Conservation (phyloP, 2,797 vertebrate genomes). For the Carcharodon carcharias region DNA sequence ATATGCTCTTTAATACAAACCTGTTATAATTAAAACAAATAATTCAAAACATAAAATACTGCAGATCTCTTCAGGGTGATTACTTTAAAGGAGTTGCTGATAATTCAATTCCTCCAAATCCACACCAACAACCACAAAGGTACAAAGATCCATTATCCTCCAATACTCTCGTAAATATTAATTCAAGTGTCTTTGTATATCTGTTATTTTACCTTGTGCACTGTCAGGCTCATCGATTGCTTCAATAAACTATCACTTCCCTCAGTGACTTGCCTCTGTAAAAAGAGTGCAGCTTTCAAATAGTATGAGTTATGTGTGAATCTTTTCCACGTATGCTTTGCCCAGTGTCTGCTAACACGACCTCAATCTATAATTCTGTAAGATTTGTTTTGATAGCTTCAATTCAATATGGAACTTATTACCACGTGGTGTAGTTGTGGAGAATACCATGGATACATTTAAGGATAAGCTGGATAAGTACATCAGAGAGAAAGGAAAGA, state of each 20-base stretch:
- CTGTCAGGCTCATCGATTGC: background rate
- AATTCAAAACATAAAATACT: background rate
- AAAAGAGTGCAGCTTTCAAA: too few relatives aligned
- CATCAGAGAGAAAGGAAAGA: background rate
- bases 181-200: background rate
- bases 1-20: background rate
- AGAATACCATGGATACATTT: background rate
- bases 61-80: background rate
- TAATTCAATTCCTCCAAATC: background rate
- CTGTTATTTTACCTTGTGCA: background rate
- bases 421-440: background rate
- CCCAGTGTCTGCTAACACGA: background rate
- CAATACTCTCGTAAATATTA: background rate
- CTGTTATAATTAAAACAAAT: too few relatives aligned
- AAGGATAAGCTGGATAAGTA: background rate
- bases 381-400: background rate
- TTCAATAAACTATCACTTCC: background rate
- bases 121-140: background rate
- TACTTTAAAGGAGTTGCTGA: background rate
- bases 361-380: background rate
- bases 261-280: background rate
- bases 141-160: background rate
- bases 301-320: background rate
- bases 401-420: background rate
- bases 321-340: background rate